phyloP scores from a whole-genome alignment of 1,140 invertebrate genomes.

The Pectinophora gossypiella region DNA sequence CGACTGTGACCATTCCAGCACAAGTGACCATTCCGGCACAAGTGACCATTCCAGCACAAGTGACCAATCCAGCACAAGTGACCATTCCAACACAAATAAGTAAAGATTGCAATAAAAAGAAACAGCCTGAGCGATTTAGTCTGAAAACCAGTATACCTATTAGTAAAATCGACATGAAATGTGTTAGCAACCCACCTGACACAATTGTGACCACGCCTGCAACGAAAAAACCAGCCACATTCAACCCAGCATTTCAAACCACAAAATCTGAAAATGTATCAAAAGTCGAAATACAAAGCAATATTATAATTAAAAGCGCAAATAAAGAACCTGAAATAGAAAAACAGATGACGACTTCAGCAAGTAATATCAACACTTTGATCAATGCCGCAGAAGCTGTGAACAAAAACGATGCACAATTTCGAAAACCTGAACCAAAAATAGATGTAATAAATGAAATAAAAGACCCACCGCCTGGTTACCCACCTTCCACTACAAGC shows the following conservation, averaged over 20 bases:
- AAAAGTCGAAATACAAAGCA: slow-evolving; percentile 64
- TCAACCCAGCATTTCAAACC: slow-evolving; percentile 34
- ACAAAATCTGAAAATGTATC: slow-evolving; percentile 26
- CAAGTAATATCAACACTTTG: slow-evolving; percentile 48
- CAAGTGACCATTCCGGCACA: slow-evolving; percentile 20
- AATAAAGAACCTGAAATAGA: slow-evolving; percentile 29
- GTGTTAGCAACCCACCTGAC: slow-evolving; percentile 49
- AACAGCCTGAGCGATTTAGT: slow-evolving; percentile 55
- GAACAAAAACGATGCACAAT: slow-evolving; percentile 46
- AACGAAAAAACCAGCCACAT: slow-evolving; percentile 30
- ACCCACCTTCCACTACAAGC: slow-evolving; percentile 3
- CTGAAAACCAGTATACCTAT: slow-evolving; percentile 71
- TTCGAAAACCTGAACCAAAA: slow-evolving; percentile 37
- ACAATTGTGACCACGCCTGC: slow-evolving; percentile 26
- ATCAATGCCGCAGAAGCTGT: slow-evolving; percentile 55
- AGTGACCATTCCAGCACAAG: slow-evolving; percentile 39
- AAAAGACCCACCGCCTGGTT: slow-evolving; percentile 22
- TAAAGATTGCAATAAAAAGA: slow-evolving; percentile 42
- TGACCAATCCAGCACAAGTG: slow-evolving; percentile 34
- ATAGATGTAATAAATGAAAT: slow-evolving; percentile 24
- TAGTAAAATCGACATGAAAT: slow-evolving; percentile 69
- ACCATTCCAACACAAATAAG: background rate
- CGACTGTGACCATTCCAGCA: slow-evolving; percentile 35
- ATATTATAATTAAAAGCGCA: slow-evolving; percentile 53
- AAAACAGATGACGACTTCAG: slow-evolving; percentile 13